A percentile compares a stretch with the other conserved stretches of the same genome.
Conservation (phyloP, 23 tunicate genomes). For the Styela clava region DNA sequence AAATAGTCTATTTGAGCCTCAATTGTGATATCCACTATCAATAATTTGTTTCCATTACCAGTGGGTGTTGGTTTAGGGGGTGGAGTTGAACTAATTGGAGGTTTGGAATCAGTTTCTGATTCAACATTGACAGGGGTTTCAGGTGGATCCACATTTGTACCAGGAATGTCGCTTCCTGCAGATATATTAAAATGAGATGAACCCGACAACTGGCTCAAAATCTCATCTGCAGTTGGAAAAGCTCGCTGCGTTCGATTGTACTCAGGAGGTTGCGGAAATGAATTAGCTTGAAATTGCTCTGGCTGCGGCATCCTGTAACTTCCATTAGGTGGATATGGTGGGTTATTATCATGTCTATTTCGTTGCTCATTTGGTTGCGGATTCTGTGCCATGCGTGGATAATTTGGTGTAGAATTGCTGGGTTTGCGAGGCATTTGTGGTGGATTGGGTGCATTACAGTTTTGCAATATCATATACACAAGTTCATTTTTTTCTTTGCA, state of each 20-base stretch:
- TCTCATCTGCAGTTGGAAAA: conserved; percentile 41
- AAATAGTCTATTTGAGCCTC: conserved; percentile 30
- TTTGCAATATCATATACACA: conserved; percentile 37
- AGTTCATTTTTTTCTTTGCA: conserved; percentile 61
- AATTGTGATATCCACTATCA: conserved; percentile 38
- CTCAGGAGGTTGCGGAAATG: conserved; percentile 12
- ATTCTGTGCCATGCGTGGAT: background rate
- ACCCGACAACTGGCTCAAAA: background rate
- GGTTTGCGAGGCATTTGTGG: background rate
- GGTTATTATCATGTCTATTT: background rate
- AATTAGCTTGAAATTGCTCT: background rate
- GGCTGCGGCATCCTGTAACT: background rate
- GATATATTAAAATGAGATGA: background rate
- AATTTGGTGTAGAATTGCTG: background rate
- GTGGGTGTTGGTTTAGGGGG: conserved; percentile 10
- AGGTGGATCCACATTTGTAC: background rate
- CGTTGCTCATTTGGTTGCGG: background rate
- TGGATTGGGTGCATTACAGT: conserved; percentile 10
- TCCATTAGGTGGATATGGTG: background rate
- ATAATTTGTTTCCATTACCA: conserved; percentile 9
- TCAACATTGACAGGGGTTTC: background rate
- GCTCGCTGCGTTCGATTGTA: conserved; percentile 33
- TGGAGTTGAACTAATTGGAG: background rate
- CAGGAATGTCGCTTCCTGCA: background rate
- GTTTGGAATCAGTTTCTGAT: background rate